These are phyloP conservation scores for Tetraodon nigroviridis DNA, from an alignment of 2,113 vertebrate species.

Conservation along the genomic window DNA sequence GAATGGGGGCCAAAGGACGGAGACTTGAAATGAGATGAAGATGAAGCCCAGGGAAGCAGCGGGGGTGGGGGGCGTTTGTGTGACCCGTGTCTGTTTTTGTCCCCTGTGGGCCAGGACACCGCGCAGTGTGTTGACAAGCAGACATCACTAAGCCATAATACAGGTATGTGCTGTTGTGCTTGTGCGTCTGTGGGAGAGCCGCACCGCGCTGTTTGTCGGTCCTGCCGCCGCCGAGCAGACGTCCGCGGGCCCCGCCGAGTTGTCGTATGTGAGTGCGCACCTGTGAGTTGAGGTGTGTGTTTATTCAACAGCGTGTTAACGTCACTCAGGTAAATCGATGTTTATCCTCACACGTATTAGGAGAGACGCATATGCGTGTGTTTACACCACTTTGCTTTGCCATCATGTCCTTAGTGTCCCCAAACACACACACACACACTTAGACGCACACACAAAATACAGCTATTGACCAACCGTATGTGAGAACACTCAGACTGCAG, in stretches of 20 bases:
- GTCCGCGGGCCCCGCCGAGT: slow-evolving; percentile 20
- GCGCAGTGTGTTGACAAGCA: slow-evolving; percentile 34
- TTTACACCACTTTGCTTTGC: slow-evolving; percentile 63
- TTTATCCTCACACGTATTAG: slow-evolving; percentile 64
- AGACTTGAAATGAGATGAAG: slow-evolving; percentile 1
- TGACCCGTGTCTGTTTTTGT: slow-evolving; percentile 27
- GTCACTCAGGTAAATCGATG: slow-evolving; percentile 59
- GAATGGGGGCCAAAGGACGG: not conserved
- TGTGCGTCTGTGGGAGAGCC: slow-evolving; percentile 10
- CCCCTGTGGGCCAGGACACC: slow-evolving; percentile 27
- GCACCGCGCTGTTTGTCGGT: slow-evolving; percentile 43
- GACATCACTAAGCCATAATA: slow-evolving; percentile 48
- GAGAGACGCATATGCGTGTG: slow-evolving; percentile 40
- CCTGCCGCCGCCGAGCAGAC: slow-evolving; percentile 5
- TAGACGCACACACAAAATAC: slow-evolving; percentile 13
- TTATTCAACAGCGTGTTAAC: slow-evolving; percentile 70
- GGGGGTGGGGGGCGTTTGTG: not conserved
- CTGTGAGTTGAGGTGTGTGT: slow-evolving; percentile 46
- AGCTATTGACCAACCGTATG: slow-evolving; percentile 15
- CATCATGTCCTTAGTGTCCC: slow-evolving; percentile 61
- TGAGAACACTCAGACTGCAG: slow-evolving; percentile 17
- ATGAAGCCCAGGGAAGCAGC: not conserved
- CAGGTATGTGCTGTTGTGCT: slow-evolving; percentile 36
- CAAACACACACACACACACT: slow-evolving; percentile 57
- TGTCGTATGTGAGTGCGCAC: slow-evolving; percentile 3